Evolutionary conservation across 2,888 invertebrate species (phyloP).

Genomic region (Bombylius discolor): DNA sequence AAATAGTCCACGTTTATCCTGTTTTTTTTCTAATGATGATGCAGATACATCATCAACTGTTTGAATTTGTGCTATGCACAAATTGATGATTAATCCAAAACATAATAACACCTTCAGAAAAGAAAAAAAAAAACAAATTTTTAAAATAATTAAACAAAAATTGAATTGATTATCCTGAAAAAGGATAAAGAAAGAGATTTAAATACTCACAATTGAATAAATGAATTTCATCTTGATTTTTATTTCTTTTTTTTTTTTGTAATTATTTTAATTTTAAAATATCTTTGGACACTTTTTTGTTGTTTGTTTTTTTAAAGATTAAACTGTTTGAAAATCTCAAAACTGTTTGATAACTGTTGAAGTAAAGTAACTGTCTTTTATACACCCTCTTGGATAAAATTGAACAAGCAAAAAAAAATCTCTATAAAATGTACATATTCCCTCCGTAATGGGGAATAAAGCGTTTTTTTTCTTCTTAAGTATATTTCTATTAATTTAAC

Average conservation of each 20-base stretch:
- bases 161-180: background rate
- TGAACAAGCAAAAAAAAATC: too few relatives aligned
- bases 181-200: too few relatives aligned
- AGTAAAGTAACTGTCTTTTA: constrained; percentile 3
- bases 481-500: too few relatives aligned
- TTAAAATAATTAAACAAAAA: background rate
- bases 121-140: background rate
- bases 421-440: too few relatives aligned
- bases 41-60: background rate
- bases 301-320: background rate
- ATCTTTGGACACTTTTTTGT: background rate
- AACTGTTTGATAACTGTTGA: constrained; percentile 1
- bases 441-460: too few relatives aligned
- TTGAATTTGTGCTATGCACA: background rate
- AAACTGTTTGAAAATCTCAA: background rate
- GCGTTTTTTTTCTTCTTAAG: too few relatives aligned
- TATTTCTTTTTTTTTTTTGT: constrained; percentile 2
- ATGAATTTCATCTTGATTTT: background rate
- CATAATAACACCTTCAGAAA: background rate
- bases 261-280: background rate
- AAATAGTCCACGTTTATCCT: constrained; percentile 3
- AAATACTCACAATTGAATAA: background rate
- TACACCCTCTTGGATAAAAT: background rate
- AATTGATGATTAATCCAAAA: background rate
- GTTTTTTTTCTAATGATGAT: background rate